Conservation (phyloP, 2,888 invertebrate genomes). For the Syrista parreyssii region DNA sequence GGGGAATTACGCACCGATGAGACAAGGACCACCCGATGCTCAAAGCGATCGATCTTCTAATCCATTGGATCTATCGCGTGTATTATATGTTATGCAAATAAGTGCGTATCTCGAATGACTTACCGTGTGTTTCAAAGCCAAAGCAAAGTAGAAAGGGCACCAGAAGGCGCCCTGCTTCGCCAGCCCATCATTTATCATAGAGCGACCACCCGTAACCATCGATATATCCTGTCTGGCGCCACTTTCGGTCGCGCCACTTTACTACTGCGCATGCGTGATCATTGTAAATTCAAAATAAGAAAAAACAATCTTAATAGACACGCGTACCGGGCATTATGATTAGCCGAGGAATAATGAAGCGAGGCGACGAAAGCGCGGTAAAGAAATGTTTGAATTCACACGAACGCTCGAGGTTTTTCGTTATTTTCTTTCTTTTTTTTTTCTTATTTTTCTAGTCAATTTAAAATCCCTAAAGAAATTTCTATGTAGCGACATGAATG, state of each 20-base stretch:
- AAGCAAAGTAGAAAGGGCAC: not conserved
- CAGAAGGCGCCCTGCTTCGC: not conserved
- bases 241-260: not conserved
- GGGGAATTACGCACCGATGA: not conserved
- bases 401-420: not conserved
- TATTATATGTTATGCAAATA: slow-evolving; percentile 40
- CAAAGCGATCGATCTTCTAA: slow-evolving; percentile 35
- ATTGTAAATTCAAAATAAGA: not conserved
- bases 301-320: not conserved
- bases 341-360: not conserved
- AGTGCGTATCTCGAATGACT: slow-evolving; percentile 7
- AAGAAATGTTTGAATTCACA: not conserved
- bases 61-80: slow-evolving; percentile 27
- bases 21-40: slow-evolving; percentile 19
- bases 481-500: not conserved
- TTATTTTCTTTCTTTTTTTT: not conserved
- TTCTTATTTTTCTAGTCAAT: not conserved
- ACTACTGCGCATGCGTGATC: not conserved
- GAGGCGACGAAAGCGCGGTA: not conserved
- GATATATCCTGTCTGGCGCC: not conserved
- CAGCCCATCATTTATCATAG: not conserved
- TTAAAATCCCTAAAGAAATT: not conserved
- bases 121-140: not conserved
- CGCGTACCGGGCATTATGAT: not conserved
- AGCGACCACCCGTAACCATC: not conserved